Conservation (phyloP, 2,113 vertebrate genomes). For the Scophthalmus maximus region DNA sequence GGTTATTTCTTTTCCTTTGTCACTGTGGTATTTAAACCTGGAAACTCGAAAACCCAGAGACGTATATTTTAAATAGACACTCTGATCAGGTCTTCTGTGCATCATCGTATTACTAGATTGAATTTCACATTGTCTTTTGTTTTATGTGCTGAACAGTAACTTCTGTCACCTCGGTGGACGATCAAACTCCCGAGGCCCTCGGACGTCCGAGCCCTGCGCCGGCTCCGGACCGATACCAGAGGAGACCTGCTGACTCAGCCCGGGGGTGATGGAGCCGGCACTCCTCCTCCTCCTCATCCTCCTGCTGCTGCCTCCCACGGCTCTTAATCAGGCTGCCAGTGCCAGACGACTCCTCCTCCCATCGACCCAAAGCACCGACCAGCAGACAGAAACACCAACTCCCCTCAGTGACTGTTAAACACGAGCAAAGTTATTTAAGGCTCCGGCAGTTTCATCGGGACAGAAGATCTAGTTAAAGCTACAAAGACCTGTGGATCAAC, state of each 20-base stretch:
- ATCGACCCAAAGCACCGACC: not conserved
- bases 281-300: not conserved
- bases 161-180: not conserved
- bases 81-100: not conserved
- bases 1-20: not conserved
- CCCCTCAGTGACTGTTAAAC: not conserved
- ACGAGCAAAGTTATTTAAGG: too few species aligned
- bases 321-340: conserved; percentile 2
- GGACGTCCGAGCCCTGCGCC: too few species aligned
- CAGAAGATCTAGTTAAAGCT: too few species aligned
- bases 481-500: too few species aligned
- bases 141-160: not conserved
- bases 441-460: not conserved
- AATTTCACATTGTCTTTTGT: not conserved
- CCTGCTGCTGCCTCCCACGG: conserved; percentile 2
- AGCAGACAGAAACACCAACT: not conserved
- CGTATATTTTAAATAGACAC: not conserved
- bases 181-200: too few species aligned
- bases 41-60: not conserved
- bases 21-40: not conserved
- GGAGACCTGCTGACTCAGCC: conserved; percentile 14
- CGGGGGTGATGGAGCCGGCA: not conserved
- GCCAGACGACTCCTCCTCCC: not conserved
- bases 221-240: not conserved
- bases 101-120: not conserved